Conservation (phyloP, 1,140 invertebrate genomes). For the Zaprionus gabonicus region DNA sequence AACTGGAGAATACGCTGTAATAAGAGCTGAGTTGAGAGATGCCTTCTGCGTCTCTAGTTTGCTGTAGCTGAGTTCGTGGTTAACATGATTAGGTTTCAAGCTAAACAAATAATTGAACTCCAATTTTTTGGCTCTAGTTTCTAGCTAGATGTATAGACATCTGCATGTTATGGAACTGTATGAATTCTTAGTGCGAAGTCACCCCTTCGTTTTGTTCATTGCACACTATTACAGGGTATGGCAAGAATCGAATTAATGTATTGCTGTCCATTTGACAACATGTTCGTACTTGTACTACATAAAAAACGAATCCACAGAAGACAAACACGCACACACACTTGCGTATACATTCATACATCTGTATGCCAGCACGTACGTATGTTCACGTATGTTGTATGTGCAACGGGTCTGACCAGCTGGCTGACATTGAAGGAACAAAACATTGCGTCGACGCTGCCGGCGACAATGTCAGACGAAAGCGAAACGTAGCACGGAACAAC, state of each 20-base stretch:
- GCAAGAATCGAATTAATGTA: not conserved
- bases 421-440: slow-evolving; percentile 6
- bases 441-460: not conserved
- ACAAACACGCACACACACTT: not conserved
- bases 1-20: not conserved
- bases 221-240: not conserved
- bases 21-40: not conserved
- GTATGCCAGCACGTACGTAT: not conserved
- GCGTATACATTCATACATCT: not conserved
- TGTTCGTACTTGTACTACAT: slow-evolving; percentile 1
- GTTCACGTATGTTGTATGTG: not conserved
- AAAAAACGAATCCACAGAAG: not conserved
- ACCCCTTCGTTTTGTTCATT: not conserved
- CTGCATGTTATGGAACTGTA: not conserved
- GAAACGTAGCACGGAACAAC: not conserved
- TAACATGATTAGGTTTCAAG: not conserved
- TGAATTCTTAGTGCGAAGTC: not conserved
- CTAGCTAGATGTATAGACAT: not conserved
- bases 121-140: not conserved
- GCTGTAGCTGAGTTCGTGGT: not conserved
- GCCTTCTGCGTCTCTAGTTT: not conserved
- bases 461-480: slow-evolving; percentile 3
- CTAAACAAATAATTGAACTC: not conserved
- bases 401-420: slow-evolving; percentile 2
- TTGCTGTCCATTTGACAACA: not conserved